Evolutionary conservation across 2,797 vertebrate genomes (phyloP).

Genomic region (Tragelaphus oryx): DNA sequence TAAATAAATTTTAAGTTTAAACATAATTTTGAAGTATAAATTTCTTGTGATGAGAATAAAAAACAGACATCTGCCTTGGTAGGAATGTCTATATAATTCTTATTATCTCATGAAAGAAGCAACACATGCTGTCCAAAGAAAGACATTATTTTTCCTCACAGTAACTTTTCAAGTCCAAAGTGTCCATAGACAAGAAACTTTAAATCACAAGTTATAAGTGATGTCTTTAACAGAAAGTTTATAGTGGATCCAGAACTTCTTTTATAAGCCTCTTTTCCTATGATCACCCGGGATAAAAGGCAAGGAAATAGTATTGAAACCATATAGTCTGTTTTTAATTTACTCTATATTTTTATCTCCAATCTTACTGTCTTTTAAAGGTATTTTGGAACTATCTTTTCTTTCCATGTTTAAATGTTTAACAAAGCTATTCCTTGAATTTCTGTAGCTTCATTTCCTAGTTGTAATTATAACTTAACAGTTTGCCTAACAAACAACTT

Average conservation of each 20-base stretch:
- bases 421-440: background rate
- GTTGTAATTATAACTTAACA: background rate
- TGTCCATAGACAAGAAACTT: background rate
- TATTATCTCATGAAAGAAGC: background rate
- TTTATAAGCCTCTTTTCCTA: background rate
- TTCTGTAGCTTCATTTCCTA: background rate
- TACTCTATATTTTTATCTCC: background rate
- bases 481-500: background rate
- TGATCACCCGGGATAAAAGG: constrained; percentile 47
- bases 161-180: constrained; percentile 14
- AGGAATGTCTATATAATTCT: background rate
- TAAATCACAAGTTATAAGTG: background rate
- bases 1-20: background rate
- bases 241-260: background rate
- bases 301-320: constrained; percentile 45
- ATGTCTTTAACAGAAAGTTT: constrained; percentile 26
- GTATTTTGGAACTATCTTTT: background rate
- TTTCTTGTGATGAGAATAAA: background rate
- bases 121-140: background rate
- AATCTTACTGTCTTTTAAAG: constrained; percentile 5
- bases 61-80: background rate
- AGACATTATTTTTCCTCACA: background rate
- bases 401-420: constrained; percentile 33
- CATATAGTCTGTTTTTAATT: constrained; percentile 41
- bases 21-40: background rate